phyloP scores from a whole-genome alignment of 2,797 vertebrate species.

The Hippopotamyrus pictus region DNA sequence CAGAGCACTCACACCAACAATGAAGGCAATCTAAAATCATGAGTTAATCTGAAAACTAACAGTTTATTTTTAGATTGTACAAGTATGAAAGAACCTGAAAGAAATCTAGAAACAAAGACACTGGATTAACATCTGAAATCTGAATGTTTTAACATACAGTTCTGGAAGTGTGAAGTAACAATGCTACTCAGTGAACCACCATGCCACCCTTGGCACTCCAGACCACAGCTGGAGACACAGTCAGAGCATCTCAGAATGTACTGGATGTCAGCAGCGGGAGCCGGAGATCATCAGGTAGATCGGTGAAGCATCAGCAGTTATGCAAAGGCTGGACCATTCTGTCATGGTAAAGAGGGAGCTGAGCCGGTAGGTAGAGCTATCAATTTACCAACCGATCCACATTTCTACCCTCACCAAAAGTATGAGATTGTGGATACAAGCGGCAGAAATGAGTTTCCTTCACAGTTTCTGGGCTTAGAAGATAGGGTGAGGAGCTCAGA shows the following conservation, averaged over 20 bases:
- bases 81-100: constrained; percentile 3
- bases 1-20: not conserved
- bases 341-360: not conserved
- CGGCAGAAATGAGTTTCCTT: not conserved
- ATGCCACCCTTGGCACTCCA: not conserved
- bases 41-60: not conserved
- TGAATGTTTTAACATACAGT: not conserved
- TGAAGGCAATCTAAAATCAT: not conserved
- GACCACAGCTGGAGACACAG: not conserved
- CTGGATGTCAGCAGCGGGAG: not conserved
- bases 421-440: not conserved
- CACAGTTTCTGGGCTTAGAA: not conserved
- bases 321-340: not conserved
- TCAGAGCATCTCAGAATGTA: not conserved
- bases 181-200: not conserved
- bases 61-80: not conserved
- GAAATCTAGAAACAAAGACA: not conserved
- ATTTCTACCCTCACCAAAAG: not conserved
- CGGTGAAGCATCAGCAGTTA: not conserved
- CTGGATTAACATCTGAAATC: not conserved
- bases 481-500: not conserved
- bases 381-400: not conserved
- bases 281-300: not conserved
- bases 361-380: not conserved
- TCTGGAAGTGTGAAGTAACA: not conserved